Evolutionary conservation across 2,113 vertebrate genomes (phyloP), one percentile per base, ranked within the genome.

Genomic region (Arizona elegans): DNA sequence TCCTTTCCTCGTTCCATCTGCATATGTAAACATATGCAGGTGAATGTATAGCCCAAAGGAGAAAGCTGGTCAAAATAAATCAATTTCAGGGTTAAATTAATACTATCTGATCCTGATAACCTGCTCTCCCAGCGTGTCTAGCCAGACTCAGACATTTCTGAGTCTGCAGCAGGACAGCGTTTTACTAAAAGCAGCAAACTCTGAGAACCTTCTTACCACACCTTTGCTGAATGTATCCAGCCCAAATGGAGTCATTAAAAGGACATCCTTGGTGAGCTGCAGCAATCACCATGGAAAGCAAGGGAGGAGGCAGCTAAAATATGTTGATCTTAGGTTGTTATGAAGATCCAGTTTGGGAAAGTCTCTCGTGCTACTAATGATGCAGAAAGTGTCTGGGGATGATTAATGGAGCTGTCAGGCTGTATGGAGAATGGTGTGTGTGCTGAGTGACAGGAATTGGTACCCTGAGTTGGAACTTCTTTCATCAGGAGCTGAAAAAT

Each of bases 381-480:
- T 90, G 88, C 88, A 87, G 75, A 93, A 90, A 53, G 54, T 50
- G 52, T 90, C 92, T 62, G 29, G 13, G 29, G 86, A 90, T 93
- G 92, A 93, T 90, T 90, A 93, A 93, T 93, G 88, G 47, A 62
- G 81, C 92, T 87, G 92, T 93, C 92, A 93, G 88, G 81, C 17
- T 24, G 21, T 62, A 53, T 26, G 23, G 92, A 62, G 55, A 65
- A 93, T 21, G 47, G 88, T 38, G 13, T 50, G 54, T 29, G 54
- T 23, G 47, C 23, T 93, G 92, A 93, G 55, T 93, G 92, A 62
- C 55, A 93, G 88, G 75, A 56, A 13, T 90, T 58, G 62, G 21
- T 52, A 24, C 56, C 88, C 88, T 81, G 52, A 92, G 87, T 85
- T 70, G n/a, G 65, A 85, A 65, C 24, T 38, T 13, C 38, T 55